Percentiles rank a stretch among this genome's conserved stretches.
Evolutionary conservation across 1,140 invertebrate genomes (phyloP).

Genomic region (Trinorchestia longiramus): DNA sequence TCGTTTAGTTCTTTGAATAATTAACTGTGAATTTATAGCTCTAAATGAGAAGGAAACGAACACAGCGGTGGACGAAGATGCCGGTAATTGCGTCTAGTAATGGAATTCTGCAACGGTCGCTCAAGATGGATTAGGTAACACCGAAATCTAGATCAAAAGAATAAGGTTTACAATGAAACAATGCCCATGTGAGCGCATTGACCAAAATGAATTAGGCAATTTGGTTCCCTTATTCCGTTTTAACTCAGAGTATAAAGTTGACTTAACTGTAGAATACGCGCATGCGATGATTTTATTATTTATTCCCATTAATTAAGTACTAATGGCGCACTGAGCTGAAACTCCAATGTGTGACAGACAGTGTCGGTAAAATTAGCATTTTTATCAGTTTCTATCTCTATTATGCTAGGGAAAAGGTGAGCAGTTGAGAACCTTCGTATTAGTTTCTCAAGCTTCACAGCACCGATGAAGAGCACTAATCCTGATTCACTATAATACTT

Average conservation of each 20-base stretch:
- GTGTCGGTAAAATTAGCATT: too few relatives aligned
- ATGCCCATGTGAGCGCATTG: not conserved
- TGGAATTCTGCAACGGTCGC: not conserved
- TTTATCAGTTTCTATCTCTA: too few relatives aligned
- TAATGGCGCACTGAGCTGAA: too few relatives aligned
- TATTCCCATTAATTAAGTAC: too few relatives aligned
- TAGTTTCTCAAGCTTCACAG: too few relatives aligned
- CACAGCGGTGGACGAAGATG: slow-evolving; percentile 1
- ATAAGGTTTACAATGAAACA: not conserved
- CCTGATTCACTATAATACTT: too few relatives aligned
- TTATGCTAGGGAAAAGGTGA: too few relatives aligned
- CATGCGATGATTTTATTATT: not conserved
- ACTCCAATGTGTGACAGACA: too few relatives aligned
- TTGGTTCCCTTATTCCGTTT: too few relatives aligned
- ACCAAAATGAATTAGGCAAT: not conserved
- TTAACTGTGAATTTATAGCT: slow-evolving; percentile 1
- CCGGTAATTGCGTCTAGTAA: not conserved
- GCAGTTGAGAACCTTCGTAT: too few relatives aligned
- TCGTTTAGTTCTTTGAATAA: not conserved
- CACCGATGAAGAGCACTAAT: too few relatives aligned
- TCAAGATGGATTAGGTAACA: not conserved
- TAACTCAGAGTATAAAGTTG: too few relatives aligned
- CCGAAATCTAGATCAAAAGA: not conserved
- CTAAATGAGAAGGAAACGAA: not conserved
- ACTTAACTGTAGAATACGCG: not conserved